Base-by-base conservation (phyloP, 2,888 invertebrate genomes). In the Aproaerema taeniolella region DNA sequence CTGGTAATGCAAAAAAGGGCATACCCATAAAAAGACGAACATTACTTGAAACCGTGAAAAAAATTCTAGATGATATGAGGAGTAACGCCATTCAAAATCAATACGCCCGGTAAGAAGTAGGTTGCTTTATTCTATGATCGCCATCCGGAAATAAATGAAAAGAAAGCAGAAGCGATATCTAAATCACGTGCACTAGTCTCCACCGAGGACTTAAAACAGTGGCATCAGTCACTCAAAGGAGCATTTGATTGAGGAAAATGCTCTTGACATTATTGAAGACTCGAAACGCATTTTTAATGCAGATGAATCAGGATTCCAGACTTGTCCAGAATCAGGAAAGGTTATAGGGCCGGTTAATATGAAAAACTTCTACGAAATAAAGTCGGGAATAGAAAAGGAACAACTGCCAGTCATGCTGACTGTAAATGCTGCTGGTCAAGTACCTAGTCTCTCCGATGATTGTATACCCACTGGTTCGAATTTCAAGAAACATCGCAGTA, bases 311-410 rank as follows among this genome's bases (percentile, higher is more conserved):
- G n/a, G n/a, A n/a, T n/a, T n/a, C n/a, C n/a, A n/a, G n/a, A 45
- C 47, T n/a, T 43, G 45, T 36, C 49, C 43, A 5, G 39, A 34
- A 14, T 42, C 42, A 16, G 47, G 50, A 5, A 34, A 39, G 35
- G 42, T 50, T 9, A 16, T 45, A 7, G 50, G 45, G 7, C 43
- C 47, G 9, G 39, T 32, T 8, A 37, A 41, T 2, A 40, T 40
- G 38, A 39, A 45, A 41, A 42, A 46, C 10, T 41, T 42, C 17
- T 43, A 43, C 30, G 17, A 46, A 41, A 34, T 46, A 15, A 46
- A 42, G 17, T 35, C 38, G 7, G 44, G 42, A 11, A 46, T 44
- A 44, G 42, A 46, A 14, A 46, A 46, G 12, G 44, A 49, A 31
- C 32, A 39, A 13, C 26, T 49, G 12, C 42, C 45, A 8, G 42